Base-by-base conservation (phyloP, 2,888 invertebrate species). In the Acanthococcus lagerstroemiae region DNA sequence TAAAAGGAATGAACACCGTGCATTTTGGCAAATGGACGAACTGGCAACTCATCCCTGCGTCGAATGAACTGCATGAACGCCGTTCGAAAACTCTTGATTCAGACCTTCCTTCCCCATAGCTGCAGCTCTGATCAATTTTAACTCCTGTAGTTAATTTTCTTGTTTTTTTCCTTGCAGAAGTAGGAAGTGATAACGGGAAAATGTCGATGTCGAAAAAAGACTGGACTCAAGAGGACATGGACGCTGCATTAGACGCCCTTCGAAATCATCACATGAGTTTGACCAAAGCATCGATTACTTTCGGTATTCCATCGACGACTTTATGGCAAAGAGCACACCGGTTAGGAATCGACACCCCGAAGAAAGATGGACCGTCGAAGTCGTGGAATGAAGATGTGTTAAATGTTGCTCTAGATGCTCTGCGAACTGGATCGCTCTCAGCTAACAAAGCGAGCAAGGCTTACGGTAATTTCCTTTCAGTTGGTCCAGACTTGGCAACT, bases 401-500 rank as follows among this genome's bases (percentile, higher is more conserved):
- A 68, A 86, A 88, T 71, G 87, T 82, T 67, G 92, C 92, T 0
- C 79, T 92, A 70, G 88, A 88, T 72, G 91, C 91, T 7, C 76
- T 92, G 27, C 79, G 91, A 60, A 88, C 88, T 15, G 91, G 91
- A 9, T 85, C 88, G 67, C 88, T 91, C 73, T 91, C 91, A 15
- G 91, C 91, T 22, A 91, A 91, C 75, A 91, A 91, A 78, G 92
- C 92, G 65, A 91, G 91, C 73, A 92, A 92, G 77, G 90, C 90
- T 56, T 90, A 88, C 74, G 90, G 84, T 83, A 71, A 73, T 73
- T 63, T 27, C 25, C 17, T 44, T 27, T 5, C 15, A 61, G 0
- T 19, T 22, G 1, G 24, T 19, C 25, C 1, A n/a, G n/a, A n/a
- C n/a, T n/a, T n/a, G n/a, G n/a, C n/a, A n/a, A n/a, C n/a, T n/a